Conservation (phyloP, 2,113 vertebrate genomes). For the Protomyctophum bolini region DNA sequence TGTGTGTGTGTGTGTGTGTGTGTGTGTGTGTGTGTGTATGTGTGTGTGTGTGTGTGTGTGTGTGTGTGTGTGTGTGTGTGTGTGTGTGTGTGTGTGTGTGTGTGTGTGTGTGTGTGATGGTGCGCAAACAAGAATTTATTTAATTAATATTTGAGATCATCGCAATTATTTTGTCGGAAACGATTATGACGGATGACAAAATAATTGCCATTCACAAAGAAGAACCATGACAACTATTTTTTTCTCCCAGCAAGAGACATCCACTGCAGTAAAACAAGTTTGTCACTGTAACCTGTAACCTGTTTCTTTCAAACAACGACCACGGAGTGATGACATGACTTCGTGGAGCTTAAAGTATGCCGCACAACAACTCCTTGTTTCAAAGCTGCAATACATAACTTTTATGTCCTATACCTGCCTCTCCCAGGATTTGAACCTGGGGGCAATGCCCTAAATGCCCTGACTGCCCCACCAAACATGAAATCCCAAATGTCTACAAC, state of each 20-base stretch:
- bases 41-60: constrained; percentile 25
- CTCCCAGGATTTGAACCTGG: too few species aligned
- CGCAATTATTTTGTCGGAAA: too few species aligned
- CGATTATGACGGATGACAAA: too few species aligned
- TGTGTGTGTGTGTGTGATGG: constrained; percentile 3
- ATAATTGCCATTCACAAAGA: background rate
- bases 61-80: constrained; percentile 8
- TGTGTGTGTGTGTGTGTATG: background rate
- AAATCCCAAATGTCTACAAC: too few species aligned
- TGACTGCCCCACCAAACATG: too few species aligned
- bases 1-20: constrained; percentile 21
- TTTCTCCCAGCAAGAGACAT: constrained; percentile 16
- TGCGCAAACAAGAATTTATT: too few species aligned
- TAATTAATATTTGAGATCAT: too few species aligned
- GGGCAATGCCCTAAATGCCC: too few species aligned
- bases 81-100: constrained; percentile 1
- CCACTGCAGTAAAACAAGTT: constrained; percentile 53
- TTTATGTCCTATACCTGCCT: too few species aligned
- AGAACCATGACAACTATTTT: background rate
- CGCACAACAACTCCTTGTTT: too few species aligned
- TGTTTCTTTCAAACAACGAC: constrained; percentile 25
- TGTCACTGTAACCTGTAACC: constrained; percentile 25
- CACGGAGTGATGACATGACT: background rate
- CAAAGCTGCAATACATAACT: too few species aligned
- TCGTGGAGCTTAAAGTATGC: too few species aligned